Conservation (phyloP, 2,888 invertebrate species). For the Drosophila setosimentum region DNA sequence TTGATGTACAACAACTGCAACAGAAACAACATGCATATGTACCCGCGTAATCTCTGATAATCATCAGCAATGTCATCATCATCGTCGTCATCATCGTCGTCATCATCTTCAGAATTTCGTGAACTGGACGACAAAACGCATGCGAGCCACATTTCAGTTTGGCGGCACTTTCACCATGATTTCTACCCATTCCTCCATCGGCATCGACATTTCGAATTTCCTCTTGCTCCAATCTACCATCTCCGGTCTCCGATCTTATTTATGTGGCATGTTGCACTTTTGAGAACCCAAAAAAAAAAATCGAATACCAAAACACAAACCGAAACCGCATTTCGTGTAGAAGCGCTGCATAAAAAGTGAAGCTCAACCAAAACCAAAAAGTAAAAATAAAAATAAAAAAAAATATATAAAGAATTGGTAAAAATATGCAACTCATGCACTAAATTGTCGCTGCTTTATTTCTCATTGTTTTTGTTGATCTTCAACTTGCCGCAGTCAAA, state of each 20-base stretch:
- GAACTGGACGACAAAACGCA: slow-evolving; percentile 75
- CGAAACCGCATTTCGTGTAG: slow-evolving; percentile 51
- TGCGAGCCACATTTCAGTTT: slow-evolving; percentile 51
- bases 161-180: slow-evolving; percentile 79
- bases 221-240: slow-evolving; percentile 53
- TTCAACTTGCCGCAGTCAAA: slow-evolving; percentile 80
- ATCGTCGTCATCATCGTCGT: slow-evolving; percentile 41
- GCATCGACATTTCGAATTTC: slow-evolving; percentile 76
- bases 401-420: slow-evolving; percentile 44
- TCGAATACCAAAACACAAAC: slow-evolving; percentile 1
- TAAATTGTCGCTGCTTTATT: slow-evolving; percentile 81
- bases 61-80: slow-evolving; percentile 61
- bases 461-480: slow-evolving; percentile 78
- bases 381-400: slow-evolving; percentile 18
- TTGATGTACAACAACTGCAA: slow-evolving; percentile 62
- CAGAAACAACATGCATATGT: slow-evolving; percentile 61
- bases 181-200: slow-evolving; percentile 62
- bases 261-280: slow-evolving; percentile 77
- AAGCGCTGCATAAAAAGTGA: slow-evolving; percentile 55
- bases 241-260: slow-evolving; percentile 58
- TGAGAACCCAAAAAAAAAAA: slow-evolving; percentile 31
- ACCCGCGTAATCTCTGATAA: slow-evolving; percentile 73
- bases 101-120: slow-evolving; percentile 77
- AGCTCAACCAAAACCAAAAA: slow-evolving; percentile 26
- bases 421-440: slow-evolving; percentile 79